Evolutionary conservation across 2,888 invertebrate species (phyloP), one percentile per base, ranked within the genome.

Genomic region (Drosophila fulvimacula): DNA sequence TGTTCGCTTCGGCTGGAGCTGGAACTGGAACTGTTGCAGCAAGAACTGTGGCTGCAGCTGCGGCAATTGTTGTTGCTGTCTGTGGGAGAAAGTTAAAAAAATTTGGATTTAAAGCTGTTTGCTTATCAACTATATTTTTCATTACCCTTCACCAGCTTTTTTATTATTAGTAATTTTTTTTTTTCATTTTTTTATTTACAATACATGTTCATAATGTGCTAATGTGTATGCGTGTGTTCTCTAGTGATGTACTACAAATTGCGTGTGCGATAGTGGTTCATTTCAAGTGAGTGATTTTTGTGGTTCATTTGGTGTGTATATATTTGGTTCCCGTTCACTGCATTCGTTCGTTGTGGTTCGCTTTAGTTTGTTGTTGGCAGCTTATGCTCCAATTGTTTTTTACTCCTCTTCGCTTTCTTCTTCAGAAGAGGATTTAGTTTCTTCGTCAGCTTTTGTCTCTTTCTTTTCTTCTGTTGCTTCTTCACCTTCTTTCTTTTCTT

Each of bases 131-230:
- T 48, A 48, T 27, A 7, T 11, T 42, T 21, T 56, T 39, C 48
- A 41, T 73, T 77, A 73, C 81, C 83, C 83, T 61, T 46, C 71
- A 81, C 86, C 83, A 70, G 39, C 36, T 42, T 72, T 62, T 32
- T 53, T 56, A 79, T 79, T 72, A 85, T 72, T 81, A 56, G 41
- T 48, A 48, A 48, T 30, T 6, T 30, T 53, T 68, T 58, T 38
- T 38, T 69, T 58, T 44, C 15, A 11, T 15, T 32, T 15, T 80
- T 64, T 72, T 76, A 88, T 83, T 85, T 83, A 83, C 88, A 82
- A 65, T 70, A 76, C 66, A 66, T 72, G 69, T 72, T 59, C 46
- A 81, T 70, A 73, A 79, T 77, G 68, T 53, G 61, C 71, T 87
- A 69, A 51, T 73, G 70, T 62, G 55, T 34, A 48, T 46, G 44